Evolutionary conservation across 2,113 vertebrate genomes (phyloP), one percentile per base, ranked within the genome.

Genomic region (Antechinus flavipes): DNA sequence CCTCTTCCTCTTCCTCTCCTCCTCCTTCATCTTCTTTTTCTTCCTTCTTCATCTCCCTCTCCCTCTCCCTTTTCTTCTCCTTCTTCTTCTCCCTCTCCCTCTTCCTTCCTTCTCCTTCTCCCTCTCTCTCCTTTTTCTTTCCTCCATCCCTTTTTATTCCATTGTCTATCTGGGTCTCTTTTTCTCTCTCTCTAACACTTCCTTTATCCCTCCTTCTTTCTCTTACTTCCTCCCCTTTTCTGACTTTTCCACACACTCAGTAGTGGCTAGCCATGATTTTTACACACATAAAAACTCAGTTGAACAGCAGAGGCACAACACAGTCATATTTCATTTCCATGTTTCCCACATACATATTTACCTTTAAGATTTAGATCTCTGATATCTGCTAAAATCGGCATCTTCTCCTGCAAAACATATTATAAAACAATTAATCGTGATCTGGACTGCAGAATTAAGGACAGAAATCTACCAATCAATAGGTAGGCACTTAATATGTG

Each of bases 341-440:
- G 35, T 30, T 84, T 35, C 35, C 30, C 25, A 10, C 52, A 56
- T 19, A 19, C 11, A 50, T 68, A 58, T 46, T 97, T 97, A 98
- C 98, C 98, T 97, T 92, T 95, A 1, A 10, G 1, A 0, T 19
- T 90, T 19, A 94, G 97, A 56, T 76, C 95, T 52, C 95, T 93
- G 93, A 46, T 5, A 30, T 97, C 95, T 56, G 68, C 93, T 84
- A n/a, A 52, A 27, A 56, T 23, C 89, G 76, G 24, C 10, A 55
- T 92, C n/a, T 90, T 49, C 53, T 90, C 93, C 98, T 98, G 96
- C 30, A 93, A 89, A 93, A 97, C 89, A 95, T 27, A 95, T 90
- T 0, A 0, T 14, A 42, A 23, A 49, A 50, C 0, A 22, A 1
- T 97, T 53, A 97, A 23, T 42, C 23, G 7, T 42, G 35, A 42